phyloP scores from a whole-genome alignment of 2,888 invertebrate species.

The Dryadula phaetusa region DNA sequence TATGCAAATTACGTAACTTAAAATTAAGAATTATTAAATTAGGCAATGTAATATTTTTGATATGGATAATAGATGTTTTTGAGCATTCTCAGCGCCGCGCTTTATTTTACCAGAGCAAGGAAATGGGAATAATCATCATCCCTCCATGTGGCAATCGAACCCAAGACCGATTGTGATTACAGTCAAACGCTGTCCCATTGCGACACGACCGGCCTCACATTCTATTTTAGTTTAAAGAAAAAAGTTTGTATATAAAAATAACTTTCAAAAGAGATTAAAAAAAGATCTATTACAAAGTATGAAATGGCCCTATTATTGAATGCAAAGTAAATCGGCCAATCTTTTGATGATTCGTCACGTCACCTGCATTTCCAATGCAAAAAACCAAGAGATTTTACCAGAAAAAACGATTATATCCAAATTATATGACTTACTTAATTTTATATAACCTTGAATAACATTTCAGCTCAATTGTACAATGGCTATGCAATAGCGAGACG shows the following conservation, averaged over 20 bases:
- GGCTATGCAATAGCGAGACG: slow-evolving; percentile 27
- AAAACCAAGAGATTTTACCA: background rate
- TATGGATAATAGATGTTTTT: too few relatives aligned
- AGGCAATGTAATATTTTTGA: too few relatives aligned
- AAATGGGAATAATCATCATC: too few relatives aligned
- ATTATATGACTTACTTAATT: slow-evolving; percentile 35
- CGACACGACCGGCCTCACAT: background rate
- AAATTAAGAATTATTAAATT: too few relatives aligned
- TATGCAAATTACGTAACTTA: too few relatives aligned
- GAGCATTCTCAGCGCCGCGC: too few relatives aligned
- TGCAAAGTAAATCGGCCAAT: background rate
- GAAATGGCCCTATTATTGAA: background rate
- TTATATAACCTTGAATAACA: slow-evolving; percentile 37
- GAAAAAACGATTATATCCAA: slow-evolving; percentile 12
- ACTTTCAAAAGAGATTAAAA: background rate
- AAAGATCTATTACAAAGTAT: background rate
- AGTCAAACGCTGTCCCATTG: too few relatives aligned
- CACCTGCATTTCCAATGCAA: slow-evolving; percentile 1
- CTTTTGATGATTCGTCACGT: slow-evolving; percentile 6
- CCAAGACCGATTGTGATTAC: too few relatives aligned
- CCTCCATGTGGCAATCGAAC: too few relatives aligned
- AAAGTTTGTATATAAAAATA: too few relatives aligned
- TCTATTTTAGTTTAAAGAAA: background rate
- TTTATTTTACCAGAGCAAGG: too few relatives aligned
- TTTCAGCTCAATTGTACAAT: slow-evolving; percentile 12